Evolutionary conservation across 2,888 invertebrate species (phyloP).

Genomic region (Lottia scabra): DNA sequence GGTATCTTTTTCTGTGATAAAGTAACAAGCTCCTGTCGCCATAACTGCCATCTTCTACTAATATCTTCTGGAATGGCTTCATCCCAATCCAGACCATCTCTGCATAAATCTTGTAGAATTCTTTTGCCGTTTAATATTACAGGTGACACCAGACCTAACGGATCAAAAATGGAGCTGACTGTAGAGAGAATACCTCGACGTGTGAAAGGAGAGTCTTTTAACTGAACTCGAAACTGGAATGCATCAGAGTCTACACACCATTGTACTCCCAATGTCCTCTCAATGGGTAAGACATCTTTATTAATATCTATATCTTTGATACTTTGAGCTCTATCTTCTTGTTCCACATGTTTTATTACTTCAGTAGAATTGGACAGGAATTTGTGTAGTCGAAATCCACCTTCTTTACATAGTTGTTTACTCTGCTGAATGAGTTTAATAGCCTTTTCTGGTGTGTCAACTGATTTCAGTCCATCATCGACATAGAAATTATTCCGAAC

Average conservation of each 20-base stretch:
- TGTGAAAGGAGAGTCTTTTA: constrained; percentile 1
- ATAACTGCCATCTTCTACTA: background rate
- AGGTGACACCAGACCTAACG: background rate
- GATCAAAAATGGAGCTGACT: constrained; percentile 13
- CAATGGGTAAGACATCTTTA: constrained; percentile 18
- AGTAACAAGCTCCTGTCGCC: background rate
- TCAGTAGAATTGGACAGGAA: constrained; percentile 35
- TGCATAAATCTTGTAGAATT: background rate
- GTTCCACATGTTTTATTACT: constrained; percentile 28
- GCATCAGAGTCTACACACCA: constrained; percentile 42
- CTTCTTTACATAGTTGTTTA: background rate
- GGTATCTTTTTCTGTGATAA: too few species aligned
- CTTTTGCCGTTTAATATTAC: background rate
- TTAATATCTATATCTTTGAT: constrained; percentile 13
- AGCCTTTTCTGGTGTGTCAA: constrained; percentile 5
- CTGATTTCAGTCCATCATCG: constrained; percentile 34
- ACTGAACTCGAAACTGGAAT: constrained; percentile 28
- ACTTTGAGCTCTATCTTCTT: constrained; percentile 28
- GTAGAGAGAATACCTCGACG: constrained; percentile 33
- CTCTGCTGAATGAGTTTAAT: too few species aligned
- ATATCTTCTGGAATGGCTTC: constrained; percentile 20
- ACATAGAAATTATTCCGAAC: constrained; percentile 35
- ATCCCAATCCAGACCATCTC: constrained; percentile 27
- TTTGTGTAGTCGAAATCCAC: constrained; percentile 37
- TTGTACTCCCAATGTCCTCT: too few species aligned